Evolutionary conservation across 1,140 invertebrate species (phyloP).

Genomic region (Drosophila kanapiae): DNA sequence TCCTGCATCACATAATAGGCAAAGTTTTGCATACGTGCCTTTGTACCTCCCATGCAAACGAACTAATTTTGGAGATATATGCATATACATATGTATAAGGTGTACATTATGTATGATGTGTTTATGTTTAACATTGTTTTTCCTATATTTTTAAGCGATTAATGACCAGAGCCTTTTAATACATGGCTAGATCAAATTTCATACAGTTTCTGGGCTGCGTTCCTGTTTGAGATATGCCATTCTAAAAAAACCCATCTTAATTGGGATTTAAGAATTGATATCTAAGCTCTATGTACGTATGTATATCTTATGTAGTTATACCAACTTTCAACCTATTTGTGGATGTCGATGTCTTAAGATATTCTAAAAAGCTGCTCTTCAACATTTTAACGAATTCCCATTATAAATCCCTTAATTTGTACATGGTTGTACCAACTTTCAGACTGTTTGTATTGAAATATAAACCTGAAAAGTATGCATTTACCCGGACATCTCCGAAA

Average conservation of each 20-base stretch:
- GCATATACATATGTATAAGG: too few species aligned
- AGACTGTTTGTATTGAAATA: neutral
- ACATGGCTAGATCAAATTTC: neutral
- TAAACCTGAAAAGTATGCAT: neutral
- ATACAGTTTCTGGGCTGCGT: neutral
- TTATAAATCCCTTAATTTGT: neutral
- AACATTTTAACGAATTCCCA: neutral
- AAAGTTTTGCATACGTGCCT: constrained; percentile 46
- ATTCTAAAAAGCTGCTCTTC: neutral
- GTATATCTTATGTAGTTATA: too few species aligned
- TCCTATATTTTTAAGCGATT: neutral
- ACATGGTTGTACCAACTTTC: neutral
- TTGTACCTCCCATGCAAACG: constrained; percentile 55
- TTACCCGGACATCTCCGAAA: constrained; percentile 69
- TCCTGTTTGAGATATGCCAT: neutral
- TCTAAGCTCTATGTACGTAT: too few species aligned
- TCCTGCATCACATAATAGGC: constrained; percentile 56
- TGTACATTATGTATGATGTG: neutral
- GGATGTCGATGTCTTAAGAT: neutral
- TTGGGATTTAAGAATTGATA: too few species aligned
- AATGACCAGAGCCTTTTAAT: neutral
- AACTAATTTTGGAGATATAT: constrained; percentile 37
- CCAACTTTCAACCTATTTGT: too few species aligned
- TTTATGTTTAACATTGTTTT: neutral
- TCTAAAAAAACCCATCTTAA: too few species aligned